Evolutionary conservation across 2,797 vertebrate genomes (phyloP).

Genomic region (Diplodus sargus): DNA sequence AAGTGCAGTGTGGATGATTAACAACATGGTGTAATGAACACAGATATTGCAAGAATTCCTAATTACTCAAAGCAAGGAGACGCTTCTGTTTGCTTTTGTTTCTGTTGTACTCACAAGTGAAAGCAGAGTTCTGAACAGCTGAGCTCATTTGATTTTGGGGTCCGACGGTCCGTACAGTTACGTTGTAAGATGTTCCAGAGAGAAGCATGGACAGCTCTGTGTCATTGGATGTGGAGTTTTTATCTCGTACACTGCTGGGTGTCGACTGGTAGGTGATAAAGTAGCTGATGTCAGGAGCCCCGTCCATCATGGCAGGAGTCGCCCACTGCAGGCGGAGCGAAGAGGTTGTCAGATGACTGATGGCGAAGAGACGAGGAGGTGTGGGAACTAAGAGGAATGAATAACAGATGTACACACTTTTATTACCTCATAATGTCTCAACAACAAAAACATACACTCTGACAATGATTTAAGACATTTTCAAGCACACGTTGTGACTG

Average conservation of each 20-base stretch:
- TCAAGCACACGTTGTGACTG: background rate
- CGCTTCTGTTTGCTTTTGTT: background rate
- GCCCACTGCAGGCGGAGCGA: conserved; percentile 70
- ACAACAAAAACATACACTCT: background rate
- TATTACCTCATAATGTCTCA: background rate
- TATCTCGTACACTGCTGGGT: fast-evolving
- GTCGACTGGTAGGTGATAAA: conserved; percentile 14
- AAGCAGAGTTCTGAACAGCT: background rate
- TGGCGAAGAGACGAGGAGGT: conserved; percentile 51
- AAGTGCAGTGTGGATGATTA: background rate
- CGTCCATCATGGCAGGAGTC: conserved; percentile 42
- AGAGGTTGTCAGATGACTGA: conserved; percentile 40
- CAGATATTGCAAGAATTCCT: background rate
- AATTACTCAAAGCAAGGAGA: background rate
- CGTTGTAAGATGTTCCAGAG: conserved; percentile 69
- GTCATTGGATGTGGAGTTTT: fast-evolving
- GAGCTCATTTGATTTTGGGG: conserved; percentile 57
- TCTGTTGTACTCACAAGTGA: conserved; percentile 68
- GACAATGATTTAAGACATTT: background rate
- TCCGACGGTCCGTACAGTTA: conserved; percentile 71
- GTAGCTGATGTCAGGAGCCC: conserved; percentile 49
- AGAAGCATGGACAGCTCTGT: conserved; percentile 30
- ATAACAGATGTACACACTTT: background rate
- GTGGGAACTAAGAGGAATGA: conserved; percentile 67
- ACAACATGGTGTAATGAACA: background rate